Evolutionary conservation across 2,888 invertebrate genomes (phyloP).

Genomic region (Meloe dianella): DNA sequence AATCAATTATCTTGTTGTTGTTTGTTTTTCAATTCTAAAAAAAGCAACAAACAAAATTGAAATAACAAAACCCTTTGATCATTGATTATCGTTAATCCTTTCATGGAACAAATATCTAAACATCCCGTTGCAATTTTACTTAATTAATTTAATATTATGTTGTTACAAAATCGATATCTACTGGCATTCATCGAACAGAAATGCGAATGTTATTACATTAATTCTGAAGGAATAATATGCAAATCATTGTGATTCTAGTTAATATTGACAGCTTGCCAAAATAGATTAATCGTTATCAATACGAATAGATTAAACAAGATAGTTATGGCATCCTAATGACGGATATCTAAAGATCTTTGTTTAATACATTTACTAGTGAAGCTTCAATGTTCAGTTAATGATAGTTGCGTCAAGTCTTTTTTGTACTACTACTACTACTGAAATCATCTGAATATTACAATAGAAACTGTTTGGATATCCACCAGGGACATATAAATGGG

Average conservation of each 20-base stretch:
- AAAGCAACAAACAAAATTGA: background rate
- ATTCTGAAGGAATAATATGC: slow-evolving; percentile 23
- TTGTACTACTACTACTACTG: too few relatives aligned
- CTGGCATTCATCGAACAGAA: background rate
- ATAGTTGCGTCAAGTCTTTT: too few relatives aligned
- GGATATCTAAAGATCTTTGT: background rate
- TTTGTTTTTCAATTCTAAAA: background rate
- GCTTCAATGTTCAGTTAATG: background rate
- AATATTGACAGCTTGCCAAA: slow-evolving; percentile 1
- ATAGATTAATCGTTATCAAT: background rate
- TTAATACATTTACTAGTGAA: background rate
- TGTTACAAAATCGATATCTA: background rate
- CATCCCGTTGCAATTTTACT: background rate
- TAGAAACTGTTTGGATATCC: background rate
- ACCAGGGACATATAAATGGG: background rate
- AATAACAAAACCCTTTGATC: too few relatives aligned
- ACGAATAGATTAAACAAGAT: background rate
- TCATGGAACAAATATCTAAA: background rate
- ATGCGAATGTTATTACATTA: slow-evolving; percentile 27
- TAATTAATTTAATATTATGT: background rate
- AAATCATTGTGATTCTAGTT: background rate
- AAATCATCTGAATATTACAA: background rate
- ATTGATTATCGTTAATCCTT: too few relatives aligned
- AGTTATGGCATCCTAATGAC: background rate
- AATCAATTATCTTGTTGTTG: slow-evolving; percentile 6